Evolutionary conservation across 2,113 vertebrate genomes (phyloP).

Genomic region (Brachypteracias leptosomus): DNA sequence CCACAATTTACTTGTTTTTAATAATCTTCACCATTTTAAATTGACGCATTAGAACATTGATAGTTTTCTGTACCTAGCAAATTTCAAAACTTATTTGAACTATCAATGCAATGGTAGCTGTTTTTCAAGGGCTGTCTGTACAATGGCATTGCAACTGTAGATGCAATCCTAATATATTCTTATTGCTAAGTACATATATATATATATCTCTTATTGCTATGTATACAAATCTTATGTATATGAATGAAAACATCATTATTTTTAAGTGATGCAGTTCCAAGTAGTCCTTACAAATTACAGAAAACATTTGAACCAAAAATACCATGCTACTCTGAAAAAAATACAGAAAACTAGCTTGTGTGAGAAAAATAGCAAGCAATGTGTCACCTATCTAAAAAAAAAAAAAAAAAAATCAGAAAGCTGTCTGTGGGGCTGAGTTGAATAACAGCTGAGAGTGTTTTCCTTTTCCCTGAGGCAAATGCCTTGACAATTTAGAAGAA

Average conservation of each 20-base stretch:
- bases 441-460: not conserved
- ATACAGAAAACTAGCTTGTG: not conserved
- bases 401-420: not conserved
- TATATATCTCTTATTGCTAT: not conserved
- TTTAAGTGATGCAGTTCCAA: not conserved
- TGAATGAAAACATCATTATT: not conserved
- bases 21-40: not conserved
- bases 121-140: not conserved
- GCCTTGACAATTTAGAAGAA: not conserved
- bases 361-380: not conserved
- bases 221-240: not conserved
- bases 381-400: not conserved
- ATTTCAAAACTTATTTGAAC: not conserved
- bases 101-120: not conserved
- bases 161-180: not conserved
- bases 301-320: not conserved
- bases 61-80: not conserved
- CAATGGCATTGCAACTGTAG: not conserved
- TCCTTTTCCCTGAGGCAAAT: not conserved
- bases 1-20: not conserved
- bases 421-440: not conserved
- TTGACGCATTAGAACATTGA: not conserved
- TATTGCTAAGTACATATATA: not conserved
- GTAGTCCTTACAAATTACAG: not conserved
- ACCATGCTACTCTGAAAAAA: not conserved